These are phyloP conservation scores for Hermetia illucens DNA, from an alignment of 1,140 invertebrate species.

Conservation along the genomic window DNA sequence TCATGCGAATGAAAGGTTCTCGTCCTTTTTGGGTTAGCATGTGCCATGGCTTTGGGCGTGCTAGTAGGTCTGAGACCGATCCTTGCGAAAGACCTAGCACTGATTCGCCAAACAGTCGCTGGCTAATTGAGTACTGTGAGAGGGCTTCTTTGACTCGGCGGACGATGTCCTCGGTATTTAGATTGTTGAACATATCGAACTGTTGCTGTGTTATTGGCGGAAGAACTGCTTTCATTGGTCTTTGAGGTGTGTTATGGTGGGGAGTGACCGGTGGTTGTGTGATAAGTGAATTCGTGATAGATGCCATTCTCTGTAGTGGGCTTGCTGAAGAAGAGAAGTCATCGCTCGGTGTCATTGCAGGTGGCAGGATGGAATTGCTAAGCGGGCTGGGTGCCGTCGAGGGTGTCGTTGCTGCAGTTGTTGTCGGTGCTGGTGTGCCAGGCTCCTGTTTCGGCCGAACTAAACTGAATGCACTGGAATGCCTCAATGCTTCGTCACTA, in stretches of 20 bases:
- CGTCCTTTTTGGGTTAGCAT: slow-evolving; percentile 94
- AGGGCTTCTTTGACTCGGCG: slow-evolving; percentile 95
- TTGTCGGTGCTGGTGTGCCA: slow-evolving; percentile 43
- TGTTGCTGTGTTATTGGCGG: slow-evolving; percentile 98
- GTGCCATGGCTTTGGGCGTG: slow-evolving; percentile 92
- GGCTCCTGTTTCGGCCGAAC: slow-evolving; percentile 67
- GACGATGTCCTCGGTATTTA: slow-evolving; percentile 98
- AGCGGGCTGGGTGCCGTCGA: slow-evolving; percentile 57
- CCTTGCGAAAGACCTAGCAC: slow-evolving; percentile 93
- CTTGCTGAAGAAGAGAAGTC: slow-evolving; percentile 74
- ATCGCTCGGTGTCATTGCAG: slow-evolving; percentile 58
- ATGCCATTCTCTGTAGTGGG: slow-evolving; percentile 92
- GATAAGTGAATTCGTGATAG: slow-evolving; percentile 91
- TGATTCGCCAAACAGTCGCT: slow-evolving; percentile 93
- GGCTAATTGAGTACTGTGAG: slow-evolving; percentile 96
- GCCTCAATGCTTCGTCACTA: slow-evolving; percentile 54
- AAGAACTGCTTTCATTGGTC: slow-evolving; percentile 87
- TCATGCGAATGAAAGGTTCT: slow-evolving; percentile 96
- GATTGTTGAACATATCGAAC: slow-evolving; percentile 94
- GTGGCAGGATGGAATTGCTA: slow-evolving; percentile 68
- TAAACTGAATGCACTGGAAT: slow-evolving; percentile 71
- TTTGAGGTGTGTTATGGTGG: slow-evolving; percentile 61
- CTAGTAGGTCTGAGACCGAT: slow-evolving; percentile 86
- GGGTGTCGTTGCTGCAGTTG: slow-evolving; percentile 21
- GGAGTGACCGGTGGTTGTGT: slow-evolving; percentile 76